Percentiles rank a stretch among this genome's conserved stretches.
These are phyloP conservation scores for Hippolais icterina DNA, from an alignment of 2,113 vertebrate species.

Conservation along the genomic window DNA sequence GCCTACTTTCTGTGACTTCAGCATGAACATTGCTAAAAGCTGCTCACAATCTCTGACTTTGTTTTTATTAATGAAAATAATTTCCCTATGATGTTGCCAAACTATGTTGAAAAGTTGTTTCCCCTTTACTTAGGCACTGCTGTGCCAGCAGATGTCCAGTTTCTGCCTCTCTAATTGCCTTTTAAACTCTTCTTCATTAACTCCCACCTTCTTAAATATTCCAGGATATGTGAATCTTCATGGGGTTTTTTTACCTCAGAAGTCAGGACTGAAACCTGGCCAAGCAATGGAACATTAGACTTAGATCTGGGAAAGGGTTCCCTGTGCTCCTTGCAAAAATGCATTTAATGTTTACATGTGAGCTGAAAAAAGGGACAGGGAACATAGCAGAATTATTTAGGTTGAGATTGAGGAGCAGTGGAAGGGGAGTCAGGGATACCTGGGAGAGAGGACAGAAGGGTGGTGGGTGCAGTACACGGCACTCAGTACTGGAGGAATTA, in stretches of 20 bases:
- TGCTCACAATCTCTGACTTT: not conserved
- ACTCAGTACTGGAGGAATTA: not conserved
- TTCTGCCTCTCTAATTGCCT: constrained; percentile 5
- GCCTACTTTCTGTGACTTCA: not conserved
- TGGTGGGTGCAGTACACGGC: not conserved
- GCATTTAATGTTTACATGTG: not conserved
- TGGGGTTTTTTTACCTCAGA: not conserved
- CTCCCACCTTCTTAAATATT: not conserved
- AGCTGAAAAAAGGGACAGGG: not conserved
- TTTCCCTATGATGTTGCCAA: not conserved
- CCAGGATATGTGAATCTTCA: not conserved
- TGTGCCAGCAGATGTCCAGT: constrained; percentile 25
- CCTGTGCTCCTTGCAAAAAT: not conserved
- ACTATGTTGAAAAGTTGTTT: not conserved
- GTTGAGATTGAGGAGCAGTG: not conserved
- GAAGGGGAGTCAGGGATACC: not conserved
- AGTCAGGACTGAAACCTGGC: not conserved
- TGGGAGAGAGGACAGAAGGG: not conserved
- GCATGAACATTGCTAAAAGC: not conserved
- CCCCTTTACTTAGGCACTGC: not conserved
- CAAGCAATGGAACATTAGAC: not conserved
- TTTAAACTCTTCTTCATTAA: not conserved
- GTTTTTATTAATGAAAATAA: not conserved
- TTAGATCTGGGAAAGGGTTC: not conserved
- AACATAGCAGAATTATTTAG: not conserved